These are phyloP conservation scores for Hypena proboscidalis DNA, from an alignment of 2,888 invertebrate genomes.

Conservation along the genomic window DNA sequence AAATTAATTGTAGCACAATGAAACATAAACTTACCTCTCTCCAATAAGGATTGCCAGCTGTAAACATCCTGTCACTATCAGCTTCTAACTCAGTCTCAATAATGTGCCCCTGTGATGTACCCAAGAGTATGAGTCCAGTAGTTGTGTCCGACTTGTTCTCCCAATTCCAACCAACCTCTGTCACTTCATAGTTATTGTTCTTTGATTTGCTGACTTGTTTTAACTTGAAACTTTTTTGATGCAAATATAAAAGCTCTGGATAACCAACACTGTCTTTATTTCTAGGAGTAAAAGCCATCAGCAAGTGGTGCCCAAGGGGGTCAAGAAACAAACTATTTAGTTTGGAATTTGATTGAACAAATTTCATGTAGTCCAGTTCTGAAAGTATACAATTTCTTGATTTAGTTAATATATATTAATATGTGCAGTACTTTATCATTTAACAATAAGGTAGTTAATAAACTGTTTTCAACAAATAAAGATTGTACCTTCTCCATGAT, in stretches of 20 bases:
- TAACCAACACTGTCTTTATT: slow-evolving; percentile 74
- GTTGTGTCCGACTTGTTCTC: slow-evolving; percentile 88
- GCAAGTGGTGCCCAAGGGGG: slow-evolving; percentile 93
- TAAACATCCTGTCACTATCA: slow-evolving; percentile 93
- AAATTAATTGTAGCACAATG: too few relatives aligned
- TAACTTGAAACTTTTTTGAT: slow-evolving; percentile 90
- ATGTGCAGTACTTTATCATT: too few relatives aligned
- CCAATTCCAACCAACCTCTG: slow-evolving; percentile 96
- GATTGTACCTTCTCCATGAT: slow-evolving; percentile 89
- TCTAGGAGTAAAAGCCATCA: slow-evolving; percentile 90
- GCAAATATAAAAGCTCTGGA: slow-evolving; percentile 93
- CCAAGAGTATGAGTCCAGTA: slow-evolving; percentile 94
- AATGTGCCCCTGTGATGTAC: slow-evolving; percentile 95
- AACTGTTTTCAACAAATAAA: background rate
- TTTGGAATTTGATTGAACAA: slow-evolving; percentile 84
- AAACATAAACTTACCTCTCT: slow-evolving; percentile 88
- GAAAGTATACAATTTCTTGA: too few relatives aligned
- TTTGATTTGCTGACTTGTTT: slow-evolving; percentile 87
- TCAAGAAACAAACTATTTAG: slow-evolving; percentile 91
- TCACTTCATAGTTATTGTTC: slow-evolving; percentile 94
- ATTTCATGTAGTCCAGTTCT: slow-evolving; percentile 91
- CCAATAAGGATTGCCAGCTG: slow-evolving; percentile 91
- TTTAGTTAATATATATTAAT: too few relatives aligned
- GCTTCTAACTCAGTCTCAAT: slow-evolving; percentile 95
- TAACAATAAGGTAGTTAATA: background rate